Evolutionary conservation across 1,140 invertebrate species (phyloP), one percentile per base, ranked within the genome.

Genomic region (Luehdorfia chinensis): DNA sequence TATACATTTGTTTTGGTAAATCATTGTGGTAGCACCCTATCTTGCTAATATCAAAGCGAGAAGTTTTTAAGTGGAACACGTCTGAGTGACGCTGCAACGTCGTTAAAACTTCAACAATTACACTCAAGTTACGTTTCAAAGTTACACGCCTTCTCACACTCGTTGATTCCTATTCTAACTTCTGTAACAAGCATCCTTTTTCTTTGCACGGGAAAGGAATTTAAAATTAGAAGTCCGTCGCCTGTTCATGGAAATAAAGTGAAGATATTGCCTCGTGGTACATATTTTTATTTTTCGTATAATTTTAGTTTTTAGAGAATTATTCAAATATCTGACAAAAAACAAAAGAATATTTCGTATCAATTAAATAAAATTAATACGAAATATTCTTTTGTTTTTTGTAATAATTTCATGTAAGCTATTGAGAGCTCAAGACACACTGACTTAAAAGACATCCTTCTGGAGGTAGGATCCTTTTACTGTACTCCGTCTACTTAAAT

Each of bases 21-120:
- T 43, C 12, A 21, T 14, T 15, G 14, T 15, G 8, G n/a, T 21
- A 18, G n/a, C 4, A 12, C 23, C 21, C n/a, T 11, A 43, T 43
- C 39, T 43, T 18, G 27, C 2, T 28, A 15, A n/a, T 28, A 28
- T 43, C 39, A 43, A 43, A 43, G 27, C 16, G 27, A 43, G 27
- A 43, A n/a, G 14, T 43, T 18, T 2, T 34, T 30, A 43, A 43
- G 39, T 43, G 39, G 25, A 18, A 28, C 34, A 37, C 27, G 39
- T 43, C 39, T 43, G 39, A 43, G 39, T 43, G 25, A 43, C 39
- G 39, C 39, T 18, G 46, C 30, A 45, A 47, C 37, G 37, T 65
- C 59, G 60, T 62, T 58, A 60, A 65, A 63, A 63, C 55, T 63
- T 63, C 21, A 19, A 37, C 37, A 63, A 63, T 59, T 59, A 62